Base-by-base conservation (phyloP, 37 sponge, comb jelly and placozoan species). In the Chondrosia reniformis region DNA sequence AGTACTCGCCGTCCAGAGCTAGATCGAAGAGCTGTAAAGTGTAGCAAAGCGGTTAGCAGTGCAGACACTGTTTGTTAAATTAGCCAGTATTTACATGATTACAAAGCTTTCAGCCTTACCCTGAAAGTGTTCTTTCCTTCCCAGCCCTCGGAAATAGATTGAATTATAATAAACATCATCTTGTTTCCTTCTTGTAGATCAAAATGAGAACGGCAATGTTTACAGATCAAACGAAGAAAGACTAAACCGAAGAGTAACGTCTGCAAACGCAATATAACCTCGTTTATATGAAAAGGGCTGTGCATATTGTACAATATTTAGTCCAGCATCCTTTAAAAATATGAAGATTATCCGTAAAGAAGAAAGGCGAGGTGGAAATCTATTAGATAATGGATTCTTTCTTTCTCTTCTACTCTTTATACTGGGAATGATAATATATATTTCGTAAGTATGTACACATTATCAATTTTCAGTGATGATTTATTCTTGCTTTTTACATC, bases 1-100 rank as follows among this genome's bases (percentile, higher is more conserved):
- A 84, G 65, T 90, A 90, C 77, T 32, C 25, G 2, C 91, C 91
- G 55, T 85, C 81, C 33, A 90, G 4, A 66, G 82, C 54, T 45
- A 90, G 79, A 52, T 90, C 78, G 49, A 79, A 90, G 42, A 90
- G 74, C 49, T 81, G 25, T 1, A 69, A 36, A 34, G 41, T 49
- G 52, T 19, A 49, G 15, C 10, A 49, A 19, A 49, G 52, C 10
- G n/a, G n/a, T n/a, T n/a, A n/a, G n/a, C n/a, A n/a, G n/a, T n/a
- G n/a, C n/a, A n/a, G n/a, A n/a, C n/a, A n/a, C n/a, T n/a, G n/a
- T n/a, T n/a, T n/a, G n/a, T n/a, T n/a, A n/a, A n/a, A n/a, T n/a
- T n/a, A n/a, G n/a, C n/a, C n/a, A n/a, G n/a, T n/a, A n/a, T n/a
- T 19, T 10, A 49, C 52, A 49, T 49, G 52, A 15, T 49, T 49